Percentiles rank a stretch among this genome's conserved stretches.
These are phyloP conservation scores for Drosophila niveifrons DNA, from an alignment of 2,888 invertebrate species.

Conservation along the genomic window DNA sequence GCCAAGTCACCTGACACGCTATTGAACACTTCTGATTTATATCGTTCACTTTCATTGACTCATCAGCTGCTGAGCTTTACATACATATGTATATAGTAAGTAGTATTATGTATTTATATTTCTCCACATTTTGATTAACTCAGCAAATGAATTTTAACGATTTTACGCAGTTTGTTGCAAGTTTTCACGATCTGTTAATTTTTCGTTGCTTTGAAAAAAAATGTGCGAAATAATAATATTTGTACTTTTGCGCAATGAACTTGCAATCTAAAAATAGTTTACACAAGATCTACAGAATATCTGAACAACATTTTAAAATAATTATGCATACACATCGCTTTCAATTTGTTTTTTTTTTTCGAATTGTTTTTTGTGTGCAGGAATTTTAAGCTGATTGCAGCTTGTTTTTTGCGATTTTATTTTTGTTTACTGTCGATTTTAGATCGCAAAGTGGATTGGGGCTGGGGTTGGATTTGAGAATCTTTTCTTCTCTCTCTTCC, in stretches of 20 bases:
- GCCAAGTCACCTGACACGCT: conserved; percentile 39
- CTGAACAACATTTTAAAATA: conserved; percentile 9
- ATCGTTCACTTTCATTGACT: conserved; percentile 14
- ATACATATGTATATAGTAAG: not conserved
- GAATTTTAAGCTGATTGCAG: conserved; percentile 55
- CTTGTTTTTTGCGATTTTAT: conserved; percentile 28
- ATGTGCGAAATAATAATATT: conserved; percentile 30
- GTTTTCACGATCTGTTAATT: conserved; percentile 62
- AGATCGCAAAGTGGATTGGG: conserved; percentile 41
- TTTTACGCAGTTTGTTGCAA: conserved; percentile 55
- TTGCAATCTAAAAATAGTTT: conserved; percentile 45
- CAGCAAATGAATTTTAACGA: conserved; percentile 27
- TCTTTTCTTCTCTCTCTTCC: conserved; percentile 22
- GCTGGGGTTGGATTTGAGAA: conserved; percentile 11
- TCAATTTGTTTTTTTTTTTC: conserved; percentile 18
- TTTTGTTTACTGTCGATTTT: conserved; percentile 50
- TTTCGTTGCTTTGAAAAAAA: conserved; percentile 5
- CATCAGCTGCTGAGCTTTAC: not conserved
- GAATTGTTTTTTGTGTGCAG: conserved; percentile 44
- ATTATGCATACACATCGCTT: conserved; percentile 7
- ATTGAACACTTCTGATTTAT: conserved; percentile 12
- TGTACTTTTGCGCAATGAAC: conserved; percentile 41
- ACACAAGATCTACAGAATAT: conserved; percentile 27
- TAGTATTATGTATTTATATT: not conserved
- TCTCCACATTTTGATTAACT: conserved; percentile 9